Base-by-base conservation (phyloP, 1,140 invertebrate species). In the Drosophila saltans region DNA sequence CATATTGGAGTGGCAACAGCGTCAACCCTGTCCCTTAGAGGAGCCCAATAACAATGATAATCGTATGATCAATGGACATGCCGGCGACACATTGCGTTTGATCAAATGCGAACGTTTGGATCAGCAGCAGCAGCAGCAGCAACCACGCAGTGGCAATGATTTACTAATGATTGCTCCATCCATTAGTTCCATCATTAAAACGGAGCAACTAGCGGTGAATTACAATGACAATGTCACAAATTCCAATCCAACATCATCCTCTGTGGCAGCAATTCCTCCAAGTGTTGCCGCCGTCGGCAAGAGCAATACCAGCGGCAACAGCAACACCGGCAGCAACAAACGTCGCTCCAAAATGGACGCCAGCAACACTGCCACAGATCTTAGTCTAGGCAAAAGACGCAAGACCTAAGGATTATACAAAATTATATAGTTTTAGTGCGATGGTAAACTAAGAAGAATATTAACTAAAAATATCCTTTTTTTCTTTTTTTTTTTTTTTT, bases 1-100 rank as follows among this genome's bases (percentile, higher is more conserved):
- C 80, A 96, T 99, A 1, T 90, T 99, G 1, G 97, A 98, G 85
- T 98, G 97, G 96, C 97, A 98, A 91, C 94, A 95, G 81, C 80
- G 83, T 7, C 85, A 90, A 60, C 68, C 36, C 1, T 30, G 7
- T 21, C 11, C 28, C 9, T 2, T 39, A 43, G 74, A 77, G 7
- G 90, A 91, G 72, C 74, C 73, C 6, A 92, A 92, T 67, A 92
- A 92, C 59, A 92, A 92, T 57, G 91, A 91, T 33, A 91, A 83
- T 9, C 67, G 69, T 3, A 69, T 78, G 59, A 9, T 62, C 21
- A 92, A 92, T 36, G 88, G 80, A 0, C 90, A 89, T 30, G 74
- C 63, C 5, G 6, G 60, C 24, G 72, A 80, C 8, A 69, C 70
- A 8, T 61, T 89, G 43, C 69, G 72, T 30, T 75, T 78, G 21